Evolutionary conservation across 2,797 vertebrate species (phyloP), one percentile per base, ranked within the genome.

Genomic region (Salmo trutta): DNA sequence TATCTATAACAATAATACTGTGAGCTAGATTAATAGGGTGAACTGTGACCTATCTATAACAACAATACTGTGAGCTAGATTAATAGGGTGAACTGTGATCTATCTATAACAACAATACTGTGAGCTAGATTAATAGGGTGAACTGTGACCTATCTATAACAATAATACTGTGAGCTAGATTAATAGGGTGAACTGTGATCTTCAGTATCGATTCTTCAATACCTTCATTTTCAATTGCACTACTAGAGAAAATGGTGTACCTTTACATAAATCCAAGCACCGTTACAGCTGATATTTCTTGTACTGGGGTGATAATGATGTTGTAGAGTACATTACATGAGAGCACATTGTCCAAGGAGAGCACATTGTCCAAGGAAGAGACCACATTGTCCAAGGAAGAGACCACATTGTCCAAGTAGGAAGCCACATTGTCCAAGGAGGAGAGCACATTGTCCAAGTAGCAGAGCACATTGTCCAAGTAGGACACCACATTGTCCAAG

Each of bases 221-320:
- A 82, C 68, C 12, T 76, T 80, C 69, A 78, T 81, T 89, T 70
- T 64, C 69, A 64, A 79, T 78, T 87, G 75, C 82, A 78, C 74
- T 84, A 77, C 62, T 74, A 70, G 70, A 81, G n/a, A 80, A 74
- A 33, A 81, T 77, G 85, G 78, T 80, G 74, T 77, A 87, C 77
- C 84, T 83, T 81, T 83, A 75, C 77, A 85, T 79, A 84, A 77
- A 75, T 69, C 33, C 72, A 83, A 83, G 83, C 85, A 86, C 74
- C 78, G 66, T 77, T 77, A 71, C 79, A 81, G 66, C 75, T 79
- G 66, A 88, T 77, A 53, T 74, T 78, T 69, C 66, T 47, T 14
- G 41, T 47, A 47, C 41, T 47, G 41, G 10, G 41, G 41, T 47
- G 41, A 47, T 47, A 47, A 47, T 81, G 62, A 82, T 81, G 77